A percentile compares a stretch with the other conserved stretches of the same genome.
phyloP scores from a whole-genome alignment of 2,888 invertebrate species.

The Hypomecis punctinalis region DNA sequence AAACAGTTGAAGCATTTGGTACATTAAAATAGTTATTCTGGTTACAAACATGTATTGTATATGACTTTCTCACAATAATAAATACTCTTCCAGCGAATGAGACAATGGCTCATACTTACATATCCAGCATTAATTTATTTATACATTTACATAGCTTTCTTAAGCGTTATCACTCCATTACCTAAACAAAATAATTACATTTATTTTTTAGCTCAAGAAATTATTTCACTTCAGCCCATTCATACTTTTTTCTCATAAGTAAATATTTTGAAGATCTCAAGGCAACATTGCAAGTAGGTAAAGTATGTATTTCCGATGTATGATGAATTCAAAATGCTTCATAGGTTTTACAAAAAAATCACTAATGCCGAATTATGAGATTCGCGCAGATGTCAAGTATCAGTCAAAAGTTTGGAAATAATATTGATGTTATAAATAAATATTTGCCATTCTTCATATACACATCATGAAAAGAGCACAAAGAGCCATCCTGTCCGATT shows the following conservation, averaged over 20 bases:
- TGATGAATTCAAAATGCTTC: conserved; percentile 19
- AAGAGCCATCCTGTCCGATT: no score
- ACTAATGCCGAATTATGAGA: neutral
- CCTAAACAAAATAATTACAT: conserved; percentile 70
- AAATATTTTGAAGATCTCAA: conserved; percentile 58
- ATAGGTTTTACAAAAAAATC: neutral
- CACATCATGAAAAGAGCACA: no score
- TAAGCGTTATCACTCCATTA: conserved; percentile 73
- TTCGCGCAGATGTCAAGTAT: neutral
- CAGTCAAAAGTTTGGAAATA: no score
- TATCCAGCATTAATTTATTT: conserved; percentile 76
- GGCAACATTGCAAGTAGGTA: conserved; percentile 41
- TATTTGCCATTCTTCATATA: no score
- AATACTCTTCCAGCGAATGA: conserved; percentile 59
- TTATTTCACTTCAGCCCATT: conserved; percentile 58
- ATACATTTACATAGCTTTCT: conserved; percentile 78
- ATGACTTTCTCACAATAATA: conserved; percentile 17
- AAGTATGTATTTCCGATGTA: neutral
- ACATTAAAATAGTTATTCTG: conserved; percentile 25
- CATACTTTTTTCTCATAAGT: conserved; percentile 58
- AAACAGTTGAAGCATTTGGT: conserved; percentile 31
- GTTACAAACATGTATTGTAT: conserved; percentile 18
- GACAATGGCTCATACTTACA: conserved; percentile 63
- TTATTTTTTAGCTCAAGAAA: conserved; percentile 61
- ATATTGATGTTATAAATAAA: no score